phyloP scores from a whole-genome alignment of 2,113 vertebrate species.

The Ailuropoda melanoleuca region DNA sequence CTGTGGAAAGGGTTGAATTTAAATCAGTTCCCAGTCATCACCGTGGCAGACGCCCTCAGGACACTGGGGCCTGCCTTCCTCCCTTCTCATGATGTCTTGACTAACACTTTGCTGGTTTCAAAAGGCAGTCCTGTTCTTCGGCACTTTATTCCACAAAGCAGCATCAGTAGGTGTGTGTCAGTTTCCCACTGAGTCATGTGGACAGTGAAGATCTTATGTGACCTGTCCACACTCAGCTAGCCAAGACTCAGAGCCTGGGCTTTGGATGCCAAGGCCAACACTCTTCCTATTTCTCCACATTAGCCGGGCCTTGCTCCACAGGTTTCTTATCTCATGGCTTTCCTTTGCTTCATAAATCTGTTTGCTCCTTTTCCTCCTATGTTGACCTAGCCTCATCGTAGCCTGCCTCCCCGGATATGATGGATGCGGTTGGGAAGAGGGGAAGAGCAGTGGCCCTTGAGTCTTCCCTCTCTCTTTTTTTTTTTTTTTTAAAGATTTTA shows the following conservation, averaged over 20 bases:
- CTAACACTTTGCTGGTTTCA: neutral
- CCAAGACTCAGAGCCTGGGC: neutral
- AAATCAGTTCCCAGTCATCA: neutral
- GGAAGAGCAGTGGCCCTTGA: neutral
- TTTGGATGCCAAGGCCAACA: neutral
- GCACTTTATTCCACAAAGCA: neutral
- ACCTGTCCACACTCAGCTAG: neutral
- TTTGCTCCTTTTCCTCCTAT: neutral
- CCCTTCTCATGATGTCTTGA: neutral
- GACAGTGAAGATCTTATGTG: neutral
- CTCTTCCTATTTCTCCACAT: neutral
- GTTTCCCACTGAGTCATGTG: neutral
- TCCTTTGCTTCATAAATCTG: neutral
- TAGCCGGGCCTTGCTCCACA: neutral
- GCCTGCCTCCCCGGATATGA: neutral
- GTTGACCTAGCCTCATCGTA: neutral
- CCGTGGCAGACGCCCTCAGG: neutral
- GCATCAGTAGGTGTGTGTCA: neutral
- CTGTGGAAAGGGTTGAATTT: constrained; percentile 69
- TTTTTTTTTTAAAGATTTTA: too few relatives aligned
- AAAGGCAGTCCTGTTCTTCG: neutral
- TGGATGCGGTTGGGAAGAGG: neutral
- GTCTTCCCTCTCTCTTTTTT: constrained; percentile 8
- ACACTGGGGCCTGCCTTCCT: neutral
- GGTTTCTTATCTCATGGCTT: neutral